These are phyloP conservation scores for Drosophila pseudoobscura DNA, from an alignment of 1,140 invertebrate genomes.

Conservation along the genomic window DNA sequence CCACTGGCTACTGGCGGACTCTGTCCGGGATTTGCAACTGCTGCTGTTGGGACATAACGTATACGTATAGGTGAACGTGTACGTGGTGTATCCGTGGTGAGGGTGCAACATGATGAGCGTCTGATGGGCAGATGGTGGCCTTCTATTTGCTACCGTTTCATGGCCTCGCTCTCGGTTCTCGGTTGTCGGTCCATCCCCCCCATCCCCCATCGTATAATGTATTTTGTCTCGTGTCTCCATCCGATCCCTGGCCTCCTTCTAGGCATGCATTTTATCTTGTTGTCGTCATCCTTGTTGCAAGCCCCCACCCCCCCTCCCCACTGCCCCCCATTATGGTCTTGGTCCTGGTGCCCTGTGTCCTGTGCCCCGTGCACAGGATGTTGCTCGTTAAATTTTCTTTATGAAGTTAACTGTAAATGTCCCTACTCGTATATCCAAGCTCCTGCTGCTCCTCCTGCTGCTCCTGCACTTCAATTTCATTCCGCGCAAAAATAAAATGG, in stretches of 20 bases:
- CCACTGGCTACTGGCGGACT: background rate
- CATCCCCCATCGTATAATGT: constrained; percentile 53
- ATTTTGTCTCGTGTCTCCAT: constrained; percentile 59
- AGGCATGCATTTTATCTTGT: constrained; percentile 77
- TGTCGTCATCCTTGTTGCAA: constrained; percentile 66
- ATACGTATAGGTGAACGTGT: too few relatives aligned
- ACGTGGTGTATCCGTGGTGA: too few relatives aligned
- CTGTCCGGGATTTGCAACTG: constrained; percentile 64
- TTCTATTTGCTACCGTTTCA: constrained; percentile 73
- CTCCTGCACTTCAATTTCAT: constrained; percentile 66
- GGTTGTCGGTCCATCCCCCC: constrained; percentile 2
- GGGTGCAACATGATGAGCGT: constrained; percentile 25
- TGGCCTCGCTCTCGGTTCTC: constrained; percentile 28
- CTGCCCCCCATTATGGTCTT: background rate
- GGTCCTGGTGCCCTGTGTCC: background rate
- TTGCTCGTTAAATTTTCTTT: constrained; percentile 81
- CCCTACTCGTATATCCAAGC: constrained; percentile 40
- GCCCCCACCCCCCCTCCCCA: background rate
- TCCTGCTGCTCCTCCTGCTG: constrained; percentile 14
- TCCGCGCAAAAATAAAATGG: constrained; percentile 69
- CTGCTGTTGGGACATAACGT: constrained; percentile 6
- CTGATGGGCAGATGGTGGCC: constrained; percentile 32
- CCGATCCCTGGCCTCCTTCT: constrained; percentile 15
- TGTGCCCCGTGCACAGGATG: constrained; percentile 66
- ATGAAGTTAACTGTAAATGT: constrained; percentile 81